A percentile compares a stretch with the other conserved stretches of the same genome.
Conservation (phyloP, 2,113 vertebrate genomes). For the Jaculus jaculus region DNA sequence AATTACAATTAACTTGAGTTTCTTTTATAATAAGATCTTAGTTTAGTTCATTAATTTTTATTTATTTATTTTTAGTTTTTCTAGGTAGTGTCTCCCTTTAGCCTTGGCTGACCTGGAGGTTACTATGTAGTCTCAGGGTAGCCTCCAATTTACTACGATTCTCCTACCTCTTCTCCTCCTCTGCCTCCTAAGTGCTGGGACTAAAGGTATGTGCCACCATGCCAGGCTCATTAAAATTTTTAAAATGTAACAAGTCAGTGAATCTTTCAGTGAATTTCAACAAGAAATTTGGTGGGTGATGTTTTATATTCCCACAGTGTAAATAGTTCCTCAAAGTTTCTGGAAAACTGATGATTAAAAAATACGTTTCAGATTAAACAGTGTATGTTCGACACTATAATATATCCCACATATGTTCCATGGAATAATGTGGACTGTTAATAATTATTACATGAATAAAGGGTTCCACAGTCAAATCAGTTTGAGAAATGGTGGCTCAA, state of each 20-base stretch:
- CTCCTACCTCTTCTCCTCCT: too few species aligned
- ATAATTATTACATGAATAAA: neutral
- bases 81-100: neutral
- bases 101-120: neutral
- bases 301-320: neutral
- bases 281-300: neutral
- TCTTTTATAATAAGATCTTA: neutral
- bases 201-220: too few species aligned
- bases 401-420: neutral
- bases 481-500: neutral
- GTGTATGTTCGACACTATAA: neutral
- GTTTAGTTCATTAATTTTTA: slow-evolving; percentile 28
- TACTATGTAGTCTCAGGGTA: too few species aligned
- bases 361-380: slow-evolving; percentile 7
- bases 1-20: neutral
- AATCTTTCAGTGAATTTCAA: slow-evolving; percentile 43
- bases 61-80: too few species aligned
- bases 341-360: neutral
- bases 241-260: neutral
- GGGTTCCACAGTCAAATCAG: neutral
- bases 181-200: too few species aligned
- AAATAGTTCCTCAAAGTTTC: slow-evolving; percentile 7
- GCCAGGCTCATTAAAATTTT: neutral
- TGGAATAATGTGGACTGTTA: neutral
- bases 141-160: too few species aligned